Evolutionary conservation across 2,888 invertebrate species (phyloP).

Genomic region (Cartodere bifasciata): DNA sequence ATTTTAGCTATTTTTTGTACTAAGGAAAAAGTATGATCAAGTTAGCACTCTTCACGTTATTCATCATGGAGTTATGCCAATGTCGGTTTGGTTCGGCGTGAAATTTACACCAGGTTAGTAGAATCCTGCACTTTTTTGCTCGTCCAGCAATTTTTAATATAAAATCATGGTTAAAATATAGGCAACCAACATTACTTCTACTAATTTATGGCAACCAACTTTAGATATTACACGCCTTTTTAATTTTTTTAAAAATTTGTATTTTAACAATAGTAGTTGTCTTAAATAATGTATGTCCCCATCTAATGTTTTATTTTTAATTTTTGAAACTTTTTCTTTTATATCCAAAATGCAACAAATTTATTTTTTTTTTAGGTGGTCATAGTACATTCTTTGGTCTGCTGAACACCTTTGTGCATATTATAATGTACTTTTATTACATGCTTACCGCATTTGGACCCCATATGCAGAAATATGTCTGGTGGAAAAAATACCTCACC

Average conservation of each 20-base stretch:
- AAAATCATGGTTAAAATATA: too few species aligned
- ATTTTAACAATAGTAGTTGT: too few species aligned
- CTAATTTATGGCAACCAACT: too few species aligned
- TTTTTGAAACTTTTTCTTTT: conserved; percentile 7
- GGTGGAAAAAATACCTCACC: conserved; percentile 95
- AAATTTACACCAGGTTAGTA: conserved; percentile 80
- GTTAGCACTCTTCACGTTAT: conserved; percentile 89
- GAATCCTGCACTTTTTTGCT: neutral
- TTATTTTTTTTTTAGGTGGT: conserved; percentile 51
- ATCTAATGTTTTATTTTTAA: conserved; percentile 5
- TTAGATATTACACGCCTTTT: too few species aligned
- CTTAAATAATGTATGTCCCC: too few species aligned
- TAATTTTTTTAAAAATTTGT: too few species aligned
- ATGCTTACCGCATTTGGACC: conserved; percentile 86
- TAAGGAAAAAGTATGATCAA: conserved; percentile 89
- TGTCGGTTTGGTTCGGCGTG: conserved; percentile 95
- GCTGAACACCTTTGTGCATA: conserved; percentile 92
- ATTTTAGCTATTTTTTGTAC: conserved; percentile 79
- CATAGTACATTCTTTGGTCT: conserved; percentile 94
- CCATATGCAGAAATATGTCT: conserved; percentile 69
- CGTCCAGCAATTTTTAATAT: too few species aligned
- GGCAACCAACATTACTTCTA: too few species aligned
- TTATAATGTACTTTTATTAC: conserved; percentile 92
- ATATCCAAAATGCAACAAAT: conserved; percentile 1
- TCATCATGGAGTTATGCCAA: conserved; percentile 94